Evolutionary conservation across 2,797 vertebrate species (phyloP).

Genomic region (Acanthurus lineatus): DNA sequence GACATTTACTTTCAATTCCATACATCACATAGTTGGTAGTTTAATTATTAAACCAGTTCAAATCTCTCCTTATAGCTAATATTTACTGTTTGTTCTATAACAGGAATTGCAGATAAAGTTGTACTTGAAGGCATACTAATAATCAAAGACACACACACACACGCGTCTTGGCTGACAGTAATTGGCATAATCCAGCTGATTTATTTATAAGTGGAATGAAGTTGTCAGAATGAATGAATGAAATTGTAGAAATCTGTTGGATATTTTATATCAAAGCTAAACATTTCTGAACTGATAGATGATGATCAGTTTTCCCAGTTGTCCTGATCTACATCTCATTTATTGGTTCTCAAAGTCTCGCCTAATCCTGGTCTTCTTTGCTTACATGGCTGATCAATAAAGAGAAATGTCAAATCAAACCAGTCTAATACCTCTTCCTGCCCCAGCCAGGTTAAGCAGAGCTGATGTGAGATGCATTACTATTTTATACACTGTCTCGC

Average conservation of each 20-base stretch:
- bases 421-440: not conserved
- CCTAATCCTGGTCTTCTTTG: no score
- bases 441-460: not conserved
- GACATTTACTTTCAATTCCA: not conserved
- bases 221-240: conserved; percentile 19
- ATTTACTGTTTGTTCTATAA: no score
- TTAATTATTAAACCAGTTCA: not conserved
- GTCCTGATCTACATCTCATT: no score
- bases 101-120: no score
- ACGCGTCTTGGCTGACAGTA: conserved; percentile 6
- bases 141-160: not conserved
- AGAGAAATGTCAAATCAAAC: conserved; percentile 7
- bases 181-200: conserved; percentile 23
- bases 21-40: not conserved
- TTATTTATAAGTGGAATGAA: conserved; percentile 13
- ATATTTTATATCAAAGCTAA: no score
- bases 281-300: no score
- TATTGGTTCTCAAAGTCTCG: no score
- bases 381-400: conserved; percentile 1
- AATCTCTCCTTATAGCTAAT: no score
- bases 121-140: not conserved
- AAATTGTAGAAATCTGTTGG: no score
- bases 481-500: not conserved
- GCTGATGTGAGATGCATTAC: not conserved
- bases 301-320: no score